Percentiles rank a stretch among this genome's conserved stretches.
Conservation (phyloP, 1,140 invertebrate genomes). For the Lepidostoma basale region DNA sequence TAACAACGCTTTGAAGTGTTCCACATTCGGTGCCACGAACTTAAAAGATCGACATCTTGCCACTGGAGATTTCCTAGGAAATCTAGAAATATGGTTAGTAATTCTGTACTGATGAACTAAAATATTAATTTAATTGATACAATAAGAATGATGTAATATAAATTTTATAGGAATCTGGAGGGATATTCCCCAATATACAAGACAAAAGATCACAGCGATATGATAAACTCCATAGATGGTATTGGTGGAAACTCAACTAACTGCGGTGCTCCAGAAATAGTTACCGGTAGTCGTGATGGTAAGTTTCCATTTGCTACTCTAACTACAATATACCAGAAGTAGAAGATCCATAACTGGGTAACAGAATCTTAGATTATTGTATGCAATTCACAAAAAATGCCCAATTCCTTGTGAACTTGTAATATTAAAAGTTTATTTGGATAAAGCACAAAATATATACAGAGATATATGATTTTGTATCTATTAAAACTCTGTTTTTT, state of each 20-base stretch:
- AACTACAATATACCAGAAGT: too few relatives aligned
- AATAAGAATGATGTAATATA: too few relatives aligned
- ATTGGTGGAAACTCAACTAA: slow-evolving; percentile 83
- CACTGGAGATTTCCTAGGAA: slow-evolving; percentile 90
- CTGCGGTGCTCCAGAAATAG: slow-evolving; percentile 92
- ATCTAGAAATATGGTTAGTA: slow-evolving; percentile 81
- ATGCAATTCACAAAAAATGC: too few relatives aligned
- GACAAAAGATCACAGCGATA: slow-evolving; percentile 81
- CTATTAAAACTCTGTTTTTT: too few relatives aligned
- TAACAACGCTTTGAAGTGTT: slow-evolving; percentile 87
- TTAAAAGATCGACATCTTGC: slow-evolving; percentile 81
- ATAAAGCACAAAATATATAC: too few relatives aligned
- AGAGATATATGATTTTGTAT: too few relatives aligned
- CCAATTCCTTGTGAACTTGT: too few relatives aligned
- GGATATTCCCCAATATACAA: slow-evolving; percentile 76
- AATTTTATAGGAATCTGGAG: slow-evolving; percentile 79
- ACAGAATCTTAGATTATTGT: too few relatives aligned
- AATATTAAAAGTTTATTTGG: too few relatives aligned
- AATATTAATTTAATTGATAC: background rate
- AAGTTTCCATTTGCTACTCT: too few relatives aligned
- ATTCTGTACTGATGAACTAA: too few relatives aligned
- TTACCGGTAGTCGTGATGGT: slow-evolving; percentile 93
- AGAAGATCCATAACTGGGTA: too few relatives aligned
- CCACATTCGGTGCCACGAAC: slow-evolving; percentile 88
- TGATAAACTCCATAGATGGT: slow-evolving; percentile 93